Percentiles rank a stretch among this genome's conserved stretches.
phyloP scores from a whole-genome alignment of 2,797 vertebrate genomes.

The Malurus splendens region DNA sequence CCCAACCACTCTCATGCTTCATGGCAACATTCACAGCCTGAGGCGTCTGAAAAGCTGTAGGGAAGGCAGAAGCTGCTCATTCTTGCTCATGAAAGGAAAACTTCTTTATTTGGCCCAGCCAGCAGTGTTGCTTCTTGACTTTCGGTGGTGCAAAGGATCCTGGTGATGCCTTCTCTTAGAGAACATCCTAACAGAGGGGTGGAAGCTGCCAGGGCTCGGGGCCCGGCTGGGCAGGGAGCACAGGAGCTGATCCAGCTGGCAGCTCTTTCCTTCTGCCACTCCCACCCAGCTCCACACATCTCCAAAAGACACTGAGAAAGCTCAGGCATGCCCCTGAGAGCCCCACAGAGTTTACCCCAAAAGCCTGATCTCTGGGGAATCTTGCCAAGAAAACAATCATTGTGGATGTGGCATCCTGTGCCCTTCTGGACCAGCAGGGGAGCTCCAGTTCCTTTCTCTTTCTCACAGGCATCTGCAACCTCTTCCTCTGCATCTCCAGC shows the following conservation, averaged over 20 bases:
- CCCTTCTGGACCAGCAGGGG: neutral
- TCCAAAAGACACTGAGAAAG: slow-evolving; percentile 6
- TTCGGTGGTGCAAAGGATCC: neutral
- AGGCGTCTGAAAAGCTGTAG: neutral
- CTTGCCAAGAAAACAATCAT: neutral
- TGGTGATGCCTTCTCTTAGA: neutral
- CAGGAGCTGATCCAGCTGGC: neutral
- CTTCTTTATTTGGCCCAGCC: neutral
- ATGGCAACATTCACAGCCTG: neutral
- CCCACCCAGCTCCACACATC: neutral
- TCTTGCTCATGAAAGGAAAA: neutral
- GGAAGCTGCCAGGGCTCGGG: neutral
- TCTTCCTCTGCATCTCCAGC: neutral
- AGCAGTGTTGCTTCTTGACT: neutral
- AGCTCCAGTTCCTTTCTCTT: neutral
- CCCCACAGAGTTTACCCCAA: neutral
- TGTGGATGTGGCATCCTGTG: neutral
- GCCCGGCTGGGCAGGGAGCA: neutral
- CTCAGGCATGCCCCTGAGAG: neutral
- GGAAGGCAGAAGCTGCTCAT: neutral
- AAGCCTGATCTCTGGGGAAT: neutral
- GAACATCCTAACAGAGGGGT: neutral
- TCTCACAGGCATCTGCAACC: neutral
- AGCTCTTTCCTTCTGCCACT: neutral
- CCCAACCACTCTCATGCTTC: neutral